Conservation (phyloP, 2,797 vertebrate species). For the Alouatta caraya region DNA sequence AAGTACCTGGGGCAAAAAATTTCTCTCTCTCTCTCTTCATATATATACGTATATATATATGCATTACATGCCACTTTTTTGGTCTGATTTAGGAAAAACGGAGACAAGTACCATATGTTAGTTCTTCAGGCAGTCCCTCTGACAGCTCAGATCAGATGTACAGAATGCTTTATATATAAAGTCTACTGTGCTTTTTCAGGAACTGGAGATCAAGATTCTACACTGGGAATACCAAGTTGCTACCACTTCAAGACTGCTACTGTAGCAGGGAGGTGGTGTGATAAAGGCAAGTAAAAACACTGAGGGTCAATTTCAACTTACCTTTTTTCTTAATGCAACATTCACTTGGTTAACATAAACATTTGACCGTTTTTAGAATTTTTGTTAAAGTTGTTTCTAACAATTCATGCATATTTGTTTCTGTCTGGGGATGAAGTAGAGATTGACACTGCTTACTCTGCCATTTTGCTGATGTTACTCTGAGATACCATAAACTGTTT, state of each 20-base stretch:
- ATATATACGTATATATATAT: too few species aligned
- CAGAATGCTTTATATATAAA: not conserved
- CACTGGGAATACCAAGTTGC: not conserved
- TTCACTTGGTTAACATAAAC: not conserved
- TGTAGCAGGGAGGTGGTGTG: not conserved
- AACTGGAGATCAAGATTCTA: not conserved
- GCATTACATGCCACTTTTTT: not conserved
- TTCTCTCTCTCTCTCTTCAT: too few species aligned
- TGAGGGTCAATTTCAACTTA: not conserved
- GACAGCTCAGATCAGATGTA: not conserved
- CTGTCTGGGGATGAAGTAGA: not conserved
- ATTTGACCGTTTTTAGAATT: not conserved
- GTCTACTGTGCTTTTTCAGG: not conserved
- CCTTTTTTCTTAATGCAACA: not conserved
- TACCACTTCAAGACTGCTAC: not conserved
- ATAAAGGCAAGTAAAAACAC: not conserved
- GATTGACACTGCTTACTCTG: not conserved
- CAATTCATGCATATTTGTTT: not conserved
- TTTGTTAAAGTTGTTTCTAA: not conserved
- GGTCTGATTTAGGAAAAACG: not conserved
- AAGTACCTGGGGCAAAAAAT: too few species aligned
- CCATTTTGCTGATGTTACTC: not conserved
- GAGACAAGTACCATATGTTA: not conserved
- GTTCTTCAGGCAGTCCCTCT: not conserved
- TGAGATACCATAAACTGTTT: not conserved